phyloP scores from a whole-genome alignment of 2,888 invertebrate species.

The Tetragnatha montana region DNA sequence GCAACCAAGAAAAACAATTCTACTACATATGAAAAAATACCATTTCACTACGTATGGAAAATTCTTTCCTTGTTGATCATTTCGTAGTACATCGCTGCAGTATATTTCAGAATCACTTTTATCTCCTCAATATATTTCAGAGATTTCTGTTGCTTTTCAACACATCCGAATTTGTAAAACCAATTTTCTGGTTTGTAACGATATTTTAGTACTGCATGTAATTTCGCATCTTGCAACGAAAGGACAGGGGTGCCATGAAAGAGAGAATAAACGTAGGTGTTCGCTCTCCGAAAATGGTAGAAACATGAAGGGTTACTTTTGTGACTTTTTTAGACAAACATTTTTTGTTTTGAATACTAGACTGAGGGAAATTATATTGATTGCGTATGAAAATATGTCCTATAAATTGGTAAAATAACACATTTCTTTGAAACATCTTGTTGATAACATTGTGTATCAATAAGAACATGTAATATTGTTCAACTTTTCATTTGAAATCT shows the following conservation, averaged over 20 bases:
- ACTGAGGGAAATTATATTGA: no score
- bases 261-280: not conserved
- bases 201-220: not conserved
- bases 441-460: no score
- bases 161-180: conserved; percentile 1
- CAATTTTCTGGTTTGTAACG: not conserved
- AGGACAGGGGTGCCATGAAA: not conserved
- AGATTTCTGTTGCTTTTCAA: not conserved
- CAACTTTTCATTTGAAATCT: no score
- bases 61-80: conserved; percentile 14
- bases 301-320: not conserved
- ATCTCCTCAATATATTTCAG: not conserved
- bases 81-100: not conserved
- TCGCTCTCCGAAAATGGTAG: not conserved
- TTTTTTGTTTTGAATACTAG: no score
- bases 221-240: not conserved
- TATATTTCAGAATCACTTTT: conserved; percentile 8
- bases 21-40: not conserved
- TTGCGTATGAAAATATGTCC: no score
- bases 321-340: not conserved
- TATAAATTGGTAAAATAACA: no score
- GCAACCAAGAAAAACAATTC: not conserved
- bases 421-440: no score
- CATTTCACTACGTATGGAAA: conserved; percentile 1
- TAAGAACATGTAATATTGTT: no score